Base-by-base conservation (phyloP, 2,113 vertebrate genomes). In the Pseudopipra pipra region DNA sequence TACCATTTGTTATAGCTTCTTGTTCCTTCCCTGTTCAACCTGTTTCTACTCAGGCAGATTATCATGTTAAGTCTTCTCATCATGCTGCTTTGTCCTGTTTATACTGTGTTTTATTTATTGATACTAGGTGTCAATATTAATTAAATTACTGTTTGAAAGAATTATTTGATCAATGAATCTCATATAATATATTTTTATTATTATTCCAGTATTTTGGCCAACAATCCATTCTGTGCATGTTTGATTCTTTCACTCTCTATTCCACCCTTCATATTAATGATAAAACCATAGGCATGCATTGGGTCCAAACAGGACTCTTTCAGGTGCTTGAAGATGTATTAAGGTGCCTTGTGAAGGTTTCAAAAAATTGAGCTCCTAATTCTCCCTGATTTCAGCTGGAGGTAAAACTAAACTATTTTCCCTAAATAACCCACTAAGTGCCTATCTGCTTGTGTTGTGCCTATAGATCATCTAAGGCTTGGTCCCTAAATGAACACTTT, bases 171-270 rank as follows among this genome's bases (percentile, higher is more conserved):
- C 56, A 73, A 56, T 65, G 35, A 81, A 41, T 23, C 35, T 85
- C 20, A 49, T 39, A 49, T 61, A 23, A n/a, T 74, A 44, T 33
- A 54, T 75, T 54, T 80, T 65, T 85, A 68, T 87, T 58, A 71
- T 71, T 80, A 66, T 77, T 71, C 35, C 49, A 51, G 14, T 71
- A 59, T 67, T 73, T 82, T 80, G 4, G 5, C 61, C 52, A 90
- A 55, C 9, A 55, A 12, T 81, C 44, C 63, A 37, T 92, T 87
- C 11, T 90, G 35, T 93, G 12, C 56, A 31, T 82, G 68, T 76
- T 95, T 95, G 81, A 93, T 92, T 89, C 89, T 79, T 94, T 89
- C 89, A 87, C 67, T 95, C 41, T 30, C 35, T 85, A 59, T 70
- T 95, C 76, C 37, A 78, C 87, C 41, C 79, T 97, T 70, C 9